Percentiles rank a stretch among this genome's conserved stretches.
Conservation (phyloP, 2,888 invertebrate genomes). For the Bombylius major region DNA sequence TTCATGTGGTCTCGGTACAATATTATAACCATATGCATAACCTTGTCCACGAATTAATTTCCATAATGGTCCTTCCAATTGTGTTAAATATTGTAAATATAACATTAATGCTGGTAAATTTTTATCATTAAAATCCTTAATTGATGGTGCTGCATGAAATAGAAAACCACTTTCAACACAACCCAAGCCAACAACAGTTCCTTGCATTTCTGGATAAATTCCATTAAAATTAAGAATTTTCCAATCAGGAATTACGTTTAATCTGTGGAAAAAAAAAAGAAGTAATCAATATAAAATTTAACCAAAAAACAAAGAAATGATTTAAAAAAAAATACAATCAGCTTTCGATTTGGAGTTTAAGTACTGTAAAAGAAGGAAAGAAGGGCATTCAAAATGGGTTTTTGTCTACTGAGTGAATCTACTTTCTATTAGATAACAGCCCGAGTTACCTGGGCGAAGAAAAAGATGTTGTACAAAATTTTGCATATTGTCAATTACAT, state of each 20-base stretch:
- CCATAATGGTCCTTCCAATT: conserved; percentile 65
- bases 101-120: conserved; percentile 64
- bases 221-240: conserved; percentile 22
- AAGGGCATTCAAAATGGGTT: too few species aligned
- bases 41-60: conserved; percentile 76
- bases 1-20: conserved; percentile 50
- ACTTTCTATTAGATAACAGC: too few species aligned
- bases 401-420: too few species aligned
- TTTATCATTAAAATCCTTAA: conserved; percentile 46
- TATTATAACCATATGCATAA: conserved; percentile 65
- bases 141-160: conserved; percentile 52
- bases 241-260: conserved; percentile 20
- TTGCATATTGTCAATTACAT: too few species aligned
- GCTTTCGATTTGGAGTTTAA: neutral
- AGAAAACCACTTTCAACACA: conserved; percentile 69
- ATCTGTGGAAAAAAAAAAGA: conserved; percentile 14
- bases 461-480: too few species aligned
- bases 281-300: too few species aligned
- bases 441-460: too few species aligned
- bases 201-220: conserved; percentile 35
- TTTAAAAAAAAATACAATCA: neutral
- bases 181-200: conserved; percentile 65
- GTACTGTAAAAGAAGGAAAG: too few species aligned
- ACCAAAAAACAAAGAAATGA: too few species aligned
- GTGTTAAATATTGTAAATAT: conserved; percentile 69